A percentile compares a stretch with the other conserved stretches of the same genome.
phyloP scores from a whole-genome alignment of 2,888 invertebrate genomes.

The Phalera bucephala region DNA sequence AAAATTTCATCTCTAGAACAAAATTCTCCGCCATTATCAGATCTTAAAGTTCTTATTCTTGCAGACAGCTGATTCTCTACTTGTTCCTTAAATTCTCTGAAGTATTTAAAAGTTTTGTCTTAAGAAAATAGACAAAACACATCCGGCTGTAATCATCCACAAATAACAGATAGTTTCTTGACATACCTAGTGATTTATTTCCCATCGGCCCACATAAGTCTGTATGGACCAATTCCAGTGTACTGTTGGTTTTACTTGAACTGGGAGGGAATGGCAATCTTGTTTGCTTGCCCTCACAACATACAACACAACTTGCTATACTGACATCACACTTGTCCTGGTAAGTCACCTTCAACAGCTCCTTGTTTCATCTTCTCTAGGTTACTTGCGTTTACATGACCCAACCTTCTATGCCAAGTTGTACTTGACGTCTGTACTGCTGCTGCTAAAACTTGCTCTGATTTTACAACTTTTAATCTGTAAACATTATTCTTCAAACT shows the following conservation, averaged over 20 bases:
- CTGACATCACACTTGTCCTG: conserved; percentile 5
- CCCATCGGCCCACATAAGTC: conserved; percentile 8
- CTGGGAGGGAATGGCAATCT: conserved; percentile 12
- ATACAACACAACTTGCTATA: conserved; percentile 12
- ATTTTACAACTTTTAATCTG: too few relatives aligned
- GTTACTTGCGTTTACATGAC: conserved; percentile 10
- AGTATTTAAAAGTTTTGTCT: background rate
- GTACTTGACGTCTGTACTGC: too few relatives aligned
- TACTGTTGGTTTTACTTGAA: conserved; percentile 1
- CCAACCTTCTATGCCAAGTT: conserved; percentile 15
- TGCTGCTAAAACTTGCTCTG: too few relatives aligned
- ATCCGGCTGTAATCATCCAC: conserved; percentile 3
- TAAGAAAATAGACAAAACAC: conserved; percentile 2
- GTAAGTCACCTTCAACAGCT: conserved; percentile 14
- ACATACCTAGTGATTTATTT: too few relatives aligned
- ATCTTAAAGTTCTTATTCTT: conserved; percentile 2
- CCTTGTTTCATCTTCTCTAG: conserved; percentile 18
- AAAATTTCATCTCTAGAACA: background rate
- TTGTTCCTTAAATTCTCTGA: background rate
- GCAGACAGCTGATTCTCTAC: conserved; percentile 5
- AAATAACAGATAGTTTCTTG: conserved; percentile 2
- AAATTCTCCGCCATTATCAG: too few relatives aligned
- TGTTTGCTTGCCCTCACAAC: conserved; percentile 22
- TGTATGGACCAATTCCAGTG: conserved; percentile 10
- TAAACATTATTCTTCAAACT: background rate